A percentile compares a stretch with the other conserved stretches of the same genome.
Conservation (phyloP, 2,797 vertebrate genomes). For the Gambelia wislizenii region DNA sequence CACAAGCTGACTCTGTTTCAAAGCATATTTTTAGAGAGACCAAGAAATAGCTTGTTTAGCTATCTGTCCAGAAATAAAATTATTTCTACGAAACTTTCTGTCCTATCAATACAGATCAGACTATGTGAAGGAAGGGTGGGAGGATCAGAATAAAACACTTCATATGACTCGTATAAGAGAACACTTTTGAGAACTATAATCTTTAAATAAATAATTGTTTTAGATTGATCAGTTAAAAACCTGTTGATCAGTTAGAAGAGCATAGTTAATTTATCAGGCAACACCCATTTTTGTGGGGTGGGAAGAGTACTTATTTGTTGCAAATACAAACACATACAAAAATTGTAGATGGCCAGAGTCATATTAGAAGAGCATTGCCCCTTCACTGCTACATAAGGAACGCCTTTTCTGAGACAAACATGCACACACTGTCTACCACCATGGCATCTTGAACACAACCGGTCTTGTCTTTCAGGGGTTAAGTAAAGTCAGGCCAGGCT, state of each 20-base stretch:
- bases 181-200: background rate
- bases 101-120: background rate
- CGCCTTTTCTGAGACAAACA: background rate
- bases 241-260: background rate
- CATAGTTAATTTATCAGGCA: background rate
- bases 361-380: background rate
- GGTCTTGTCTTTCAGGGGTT: too few relatives aligned
- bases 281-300: too few relatives aligned
- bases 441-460: too few relatives aligned
- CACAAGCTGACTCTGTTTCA: background rate
- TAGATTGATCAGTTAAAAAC: background rate
- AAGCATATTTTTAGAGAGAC: background rate
- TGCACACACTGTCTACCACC: too few relatives aligned
- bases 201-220: background rate
- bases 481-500: too few relatives aligned
- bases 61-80: slow-evolving; percentile 3
- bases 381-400: background rate
- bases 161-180: background rate
- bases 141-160: background rate
- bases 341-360: background rate
- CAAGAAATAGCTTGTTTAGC: background rate
- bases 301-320: background rate
- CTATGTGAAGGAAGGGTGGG: background rate
- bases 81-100: background rate
- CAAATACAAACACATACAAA: background rate